Evolutionary conservation across 1,140 invertebrate genomes (phyloP), one percentile per base, ranked within the genome.

Genomic region (Ectropis grisescens): DNA sequence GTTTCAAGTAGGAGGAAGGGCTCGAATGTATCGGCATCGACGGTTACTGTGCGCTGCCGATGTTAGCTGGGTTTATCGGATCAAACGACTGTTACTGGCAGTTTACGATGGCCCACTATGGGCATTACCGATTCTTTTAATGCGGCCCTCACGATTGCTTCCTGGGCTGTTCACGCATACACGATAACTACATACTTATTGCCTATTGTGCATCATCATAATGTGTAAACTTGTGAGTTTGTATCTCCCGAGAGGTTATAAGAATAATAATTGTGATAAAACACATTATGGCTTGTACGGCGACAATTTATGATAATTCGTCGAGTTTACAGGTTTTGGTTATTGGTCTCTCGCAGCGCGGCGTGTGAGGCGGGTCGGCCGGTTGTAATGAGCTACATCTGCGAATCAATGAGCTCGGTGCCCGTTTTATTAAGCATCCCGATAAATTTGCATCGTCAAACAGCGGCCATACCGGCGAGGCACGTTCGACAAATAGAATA

Each of bases 401-500:
- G 59, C 39, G 58, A 70, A 79, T 75, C 66, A 69, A 69, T 71
- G 61, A 60, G 60, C 56, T 58, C 40, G 50, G 47, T 53, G 57
- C 53, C 60, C 66, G 57, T 75, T 74, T 74, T 74, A 75, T 68
- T 70, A 74, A 75, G 58, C 67, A 64, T 46, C 54, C 57, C 62
- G 60, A 79, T 76, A 74, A 71, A 79, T 76, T 80, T 80, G 66
- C 71, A 80, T 80, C 67, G 54, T 61, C 64, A 76, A 79, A 70
- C 61, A 70, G 54, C 51, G 57, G 38, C 60, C 51, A 49, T 54
- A 42, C 59, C 55, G 54, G 44, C 56, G 58, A 58, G 50, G 67
- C 71, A 76, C 71, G 74, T 79, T 76, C 74, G 48, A 51, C 65
- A 79, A 79, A 79, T 79, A 79, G 67, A 79, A 76, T 76, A 76